Conservation (phyloP, 2,113 vertebrate genomes). For the Neotoma lepida region DNA sequence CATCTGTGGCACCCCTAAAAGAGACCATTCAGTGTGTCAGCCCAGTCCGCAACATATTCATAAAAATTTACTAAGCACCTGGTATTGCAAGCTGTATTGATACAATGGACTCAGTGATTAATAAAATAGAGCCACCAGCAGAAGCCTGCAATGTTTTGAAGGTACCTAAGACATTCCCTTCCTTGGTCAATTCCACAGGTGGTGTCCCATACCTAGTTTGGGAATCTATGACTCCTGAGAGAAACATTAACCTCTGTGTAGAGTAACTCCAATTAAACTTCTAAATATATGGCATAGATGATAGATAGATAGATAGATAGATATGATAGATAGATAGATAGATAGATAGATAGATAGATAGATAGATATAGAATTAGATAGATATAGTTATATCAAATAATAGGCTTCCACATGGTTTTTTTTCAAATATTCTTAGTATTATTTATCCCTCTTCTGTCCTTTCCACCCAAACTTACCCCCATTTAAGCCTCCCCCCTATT, state of each 20-base stretch:
- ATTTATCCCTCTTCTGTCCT: neutral
- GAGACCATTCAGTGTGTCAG: neutral
- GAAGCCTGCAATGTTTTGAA: neutral
- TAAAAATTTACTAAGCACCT: neutral
- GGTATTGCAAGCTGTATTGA: neutral
- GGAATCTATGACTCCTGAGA: neutral
- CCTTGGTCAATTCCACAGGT: neutral
- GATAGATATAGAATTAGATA: too few relatives aligned
- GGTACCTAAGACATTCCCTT: neutral
- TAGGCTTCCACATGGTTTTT: neutral
- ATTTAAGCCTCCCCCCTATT: neutral
- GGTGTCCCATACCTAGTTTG: neutral
- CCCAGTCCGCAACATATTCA: neutral
- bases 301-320: neutral
- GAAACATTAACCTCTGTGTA: neutral
- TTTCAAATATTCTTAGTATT: neutral
- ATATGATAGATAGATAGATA: neutral
- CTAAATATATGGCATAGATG: neutral
- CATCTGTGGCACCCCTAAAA: neutral
- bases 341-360: neutral
- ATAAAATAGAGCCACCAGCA: neutral
- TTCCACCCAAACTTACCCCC: neutral
- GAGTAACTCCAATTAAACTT: neutral
- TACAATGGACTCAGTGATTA: neutral
- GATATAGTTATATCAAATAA: neutral